Conservation (phyloP, 2,888 invertebrate genomes). For the Tetrapedia diversipes region DNA sequence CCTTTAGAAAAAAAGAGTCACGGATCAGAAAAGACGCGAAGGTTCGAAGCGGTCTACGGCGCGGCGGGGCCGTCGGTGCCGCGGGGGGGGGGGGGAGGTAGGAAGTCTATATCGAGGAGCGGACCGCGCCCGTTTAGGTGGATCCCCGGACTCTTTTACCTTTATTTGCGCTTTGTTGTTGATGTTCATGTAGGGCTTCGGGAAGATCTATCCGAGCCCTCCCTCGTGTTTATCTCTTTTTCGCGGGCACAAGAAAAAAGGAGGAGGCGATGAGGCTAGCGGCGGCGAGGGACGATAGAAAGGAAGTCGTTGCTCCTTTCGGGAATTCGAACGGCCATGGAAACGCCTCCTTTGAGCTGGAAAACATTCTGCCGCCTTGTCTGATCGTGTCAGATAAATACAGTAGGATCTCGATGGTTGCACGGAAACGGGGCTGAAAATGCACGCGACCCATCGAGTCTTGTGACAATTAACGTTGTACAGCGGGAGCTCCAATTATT, state of each 20-base stretch:
- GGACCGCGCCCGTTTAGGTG: constrained; percentile 30
- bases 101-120: constrained; percentile 40
- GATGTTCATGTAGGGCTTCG: constrained; percentile 64
- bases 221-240: constrained; percentile 58
- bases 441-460: no score
- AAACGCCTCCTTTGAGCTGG: background rate
- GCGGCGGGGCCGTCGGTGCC: constrained; percentile 19
- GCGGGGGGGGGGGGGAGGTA: constrained; percentile 20
- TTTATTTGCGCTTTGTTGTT: constrained; percentile 67
- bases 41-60: constrained; percentile 40
- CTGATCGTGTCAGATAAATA: constrained; percentile 16
- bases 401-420: no score
- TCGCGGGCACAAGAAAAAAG: constrained; percentile 20
- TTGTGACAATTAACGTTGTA: no score
- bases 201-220: constrained; percentile 60
- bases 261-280: constrained; percentile 27
- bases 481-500: no score
- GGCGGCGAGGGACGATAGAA: constrained; percentile 22
- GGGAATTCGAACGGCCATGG: constrained; percentile 22
- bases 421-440: no score
- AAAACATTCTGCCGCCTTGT: background rate
- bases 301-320: constrained; percentile 28
- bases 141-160: constrained; percentile 50
- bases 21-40: constrained; percentile 60
- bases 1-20: constrained; percentile 58